Base-by-base conservation (phyloP, 2,113 vertebrate species). In the Thermophis baileyi region DNA sequence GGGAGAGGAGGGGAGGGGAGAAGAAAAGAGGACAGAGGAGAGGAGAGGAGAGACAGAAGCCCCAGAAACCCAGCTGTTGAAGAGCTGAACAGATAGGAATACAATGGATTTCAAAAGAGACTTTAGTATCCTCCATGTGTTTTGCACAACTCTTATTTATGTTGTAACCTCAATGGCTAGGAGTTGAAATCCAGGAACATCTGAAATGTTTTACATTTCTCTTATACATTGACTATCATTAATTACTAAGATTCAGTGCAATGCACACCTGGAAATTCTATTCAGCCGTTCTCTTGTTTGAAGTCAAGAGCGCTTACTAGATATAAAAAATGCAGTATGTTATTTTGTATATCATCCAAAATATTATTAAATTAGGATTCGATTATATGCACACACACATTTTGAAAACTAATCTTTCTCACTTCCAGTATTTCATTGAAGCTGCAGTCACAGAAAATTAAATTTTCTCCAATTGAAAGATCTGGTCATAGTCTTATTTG, bases 401-500 rank as follows among this genome's bases (percentile, higher is more conserved):
- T 96, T 85, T 94, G 54, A 95, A 85, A 40, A 25, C 4, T 95
- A 86, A 94, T 92, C 46, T 95, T 95, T 95, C 57, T 20, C 24
- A 90, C 60, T 88, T 40, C 87, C 55, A 88, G 63, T 87, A 11
- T 88, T 90, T 85, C 24, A 90, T 90, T 94, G 85, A 92, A 94
- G 50, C 81, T 94, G 55, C 89, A 96, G 96, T 95, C 96, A 92
- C 85, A 96, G 92, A 91, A 57, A 96, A 92, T 96, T 89, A 90
- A 93, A 93, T 94, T 89, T 95, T 91, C 49, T 95, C 95, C 94
- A 91, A 92, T 88, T 95, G 91, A 87, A n/a, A 40, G 89, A 95
- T 94, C 6, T 94, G 94, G 95, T 97, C 90, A 96, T 93, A 95
- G 69, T 93, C 90, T 93, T 96, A 5, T 97, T 96, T 93, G 95